Base-by-base conservation (phyloP, 2,113 vertebrate species). In the Phocoena sinus region DNA sequence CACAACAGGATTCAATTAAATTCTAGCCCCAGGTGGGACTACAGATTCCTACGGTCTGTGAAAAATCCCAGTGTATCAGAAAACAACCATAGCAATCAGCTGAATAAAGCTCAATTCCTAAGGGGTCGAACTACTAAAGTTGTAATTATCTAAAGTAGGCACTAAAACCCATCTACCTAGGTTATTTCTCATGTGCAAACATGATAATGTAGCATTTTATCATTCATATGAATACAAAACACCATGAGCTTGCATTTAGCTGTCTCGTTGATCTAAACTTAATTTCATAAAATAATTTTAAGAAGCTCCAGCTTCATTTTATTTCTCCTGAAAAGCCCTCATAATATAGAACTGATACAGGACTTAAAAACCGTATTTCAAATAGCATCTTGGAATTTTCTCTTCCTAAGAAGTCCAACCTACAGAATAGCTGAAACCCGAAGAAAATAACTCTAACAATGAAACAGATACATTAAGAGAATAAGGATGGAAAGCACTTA, bases 11-110 rank as follows among this genome's bases (percentile, higher is more conserved):
- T 82, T 88, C 74, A 76, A 87, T 96, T 95, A 91, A 68, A 89
- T 63, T 92, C 83, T 89, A 83, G 94, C 88, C 84, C 58, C 93
- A 92, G 76, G 96, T 82, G 81, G 60, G 85, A 71, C 28, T 12
- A 70, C 0, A 86, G 85, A 93, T 23, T 47, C 71, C 31, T 6
- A 65, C 0, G 5, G 89, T 86, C 67, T 92, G 65, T 86, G 91
- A 91, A 95, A 95, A 94, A 74, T 73, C 73, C 71, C 76, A 93
- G 11, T 33, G 58, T 76, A 71, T 76, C 89, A 81, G 65, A 70
- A 89, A 91, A 73, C 28, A 62, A 68, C 58, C 25, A 20, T 0
- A n/a, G 70, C 28, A 41, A 56, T 62, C 21, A 21, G 63, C 71
- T 56, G 56, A 93, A 56, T 41, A 97, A 67, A 91, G 63, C 73